Base-by-base conservation (phyloP, 2,888 invertebrate species). In the Campopleginae sp. region DNA sequence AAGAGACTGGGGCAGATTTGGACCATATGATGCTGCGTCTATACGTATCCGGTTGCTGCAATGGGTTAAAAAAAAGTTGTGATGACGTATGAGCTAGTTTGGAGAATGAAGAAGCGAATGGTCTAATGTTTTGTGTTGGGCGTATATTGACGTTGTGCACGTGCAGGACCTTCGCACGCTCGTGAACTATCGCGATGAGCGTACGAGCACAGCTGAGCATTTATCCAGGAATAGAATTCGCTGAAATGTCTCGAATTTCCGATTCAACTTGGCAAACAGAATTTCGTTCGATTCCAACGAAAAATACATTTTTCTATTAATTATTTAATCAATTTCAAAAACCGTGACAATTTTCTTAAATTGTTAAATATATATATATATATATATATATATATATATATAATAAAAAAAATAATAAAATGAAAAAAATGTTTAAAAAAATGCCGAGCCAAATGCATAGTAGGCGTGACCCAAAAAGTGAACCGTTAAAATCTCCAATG, bases 41-140 rank as follows among this genome's bases (percentile, higher is more conserved):
- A 7, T 0, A 38, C 38, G 82, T 86, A 88, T 90, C 90, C 90
- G 88, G 88, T 75, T 82, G 77, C 44, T 19, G 51, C 19, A 54
- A 46, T 51, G 46, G 19, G 38, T 33, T 46, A 54, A 79, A 86
- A 68, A 42, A 81, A 54, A 2, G 33, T 70, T 23, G 63, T 80
- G 76, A 85, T 80, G 76, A 85, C 79, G 82, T 76, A 75, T 75
- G 70, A 82, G 51, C 74, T 19, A 72, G 31, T 70, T 63, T 54
- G 19, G 54, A 42, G 42, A 58, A 46, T 70, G 38, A 42, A 38
- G 51, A 80, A 48, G 70, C 68, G 58, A 27, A 58, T 14, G 14
- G 14, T 23, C 10, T 8, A 8, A 14, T 58, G 27, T 58, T 58
- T 58, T 58, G 54, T 27, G 54, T 27, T 58, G 12, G 54, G 4